These are phyloP conservation scores for Todiramphus chloris DNA, from an alignment of 2,113 vertebrate genomes.

Conservation along the genomic window DNA sequence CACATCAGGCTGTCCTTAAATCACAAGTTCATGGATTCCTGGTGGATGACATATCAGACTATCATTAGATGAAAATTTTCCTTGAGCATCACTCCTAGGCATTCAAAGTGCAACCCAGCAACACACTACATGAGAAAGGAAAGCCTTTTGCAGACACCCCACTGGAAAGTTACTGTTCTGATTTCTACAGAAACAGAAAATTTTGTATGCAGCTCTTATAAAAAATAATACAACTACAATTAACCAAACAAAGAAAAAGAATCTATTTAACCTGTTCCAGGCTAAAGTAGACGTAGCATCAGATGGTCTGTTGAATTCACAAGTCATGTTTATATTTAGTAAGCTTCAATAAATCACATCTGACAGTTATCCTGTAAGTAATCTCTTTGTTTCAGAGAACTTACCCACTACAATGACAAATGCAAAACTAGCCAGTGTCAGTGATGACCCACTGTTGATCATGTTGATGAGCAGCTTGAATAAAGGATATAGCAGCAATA, in stretches of 20 bases:
- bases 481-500: constrained; percentile 86
- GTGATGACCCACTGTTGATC: constrained; percentile 83
- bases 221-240: background rate
- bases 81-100: background rate
- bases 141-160: background rate
- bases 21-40: background rate
- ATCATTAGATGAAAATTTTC: background rate
- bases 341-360: background rate
- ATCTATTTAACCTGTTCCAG: background rate
- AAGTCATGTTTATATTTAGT: background rate
- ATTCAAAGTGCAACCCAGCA: background rate
- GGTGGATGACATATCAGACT: background rate
- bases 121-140: background rate
- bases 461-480: constrained; percentile 80
- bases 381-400: constrained; percentile 32
- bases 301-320: background rate
- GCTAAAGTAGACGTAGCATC: background rate
- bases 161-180: background rate
- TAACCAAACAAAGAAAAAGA: background rate
- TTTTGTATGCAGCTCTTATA: background rate
- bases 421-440: constrained; percentile 79
- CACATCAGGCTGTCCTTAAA: background rate
- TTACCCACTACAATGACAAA: constrained; percentile 87
- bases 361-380: background rate
- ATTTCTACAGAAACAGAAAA: background rate